Evolutionary conservation across 2,797 vertebrate species (phyloP).

Genomic region (Betta splendens): DNA sequence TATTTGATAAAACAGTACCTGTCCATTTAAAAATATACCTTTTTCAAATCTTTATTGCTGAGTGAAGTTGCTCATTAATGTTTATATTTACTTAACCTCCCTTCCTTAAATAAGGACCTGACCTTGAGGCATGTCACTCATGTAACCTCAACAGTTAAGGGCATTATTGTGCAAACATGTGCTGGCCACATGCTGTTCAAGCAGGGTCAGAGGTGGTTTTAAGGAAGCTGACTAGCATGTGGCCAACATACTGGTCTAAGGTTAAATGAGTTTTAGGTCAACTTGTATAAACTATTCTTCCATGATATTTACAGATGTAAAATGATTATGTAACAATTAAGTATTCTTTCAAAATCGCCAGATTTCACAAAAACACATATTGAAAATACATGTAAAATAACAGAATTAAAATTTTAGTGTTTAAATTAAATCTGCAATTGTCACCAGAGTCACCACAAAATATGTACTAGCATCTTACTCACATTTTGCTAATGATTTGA

Average conservation of each 20-base stretch:
- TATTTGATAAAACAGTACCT: too few species aligned
- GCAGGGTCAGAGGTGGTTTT: constrained; percentile 38
- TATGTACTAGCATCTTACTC: not conserved
- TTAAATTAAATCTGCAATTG: not conserved
- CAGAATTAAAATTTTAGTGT: too few species aligned
- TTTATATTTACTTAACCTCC: constrained; percentile 7
- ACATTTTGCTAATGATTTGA: not conserved
- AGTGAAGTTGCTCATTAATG: not conserved
- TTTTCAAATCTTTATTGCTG: constrained; percentile 1
- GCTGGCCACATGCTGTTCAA: constrained; percentile 29
- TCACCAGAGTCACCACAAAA: not conserved
- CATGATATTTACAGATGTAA: too few species aligned
- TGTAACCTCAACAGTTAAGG: constrained; percentile 25
- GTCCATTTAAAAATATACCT: too few species aligned
- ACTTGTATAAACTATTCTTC: too few species aligned
- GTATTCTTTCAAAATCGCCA: too few species aligned
- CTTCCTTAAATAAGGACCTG: constrained; percentile 29
- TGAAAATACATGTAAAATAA: too few species aligned
- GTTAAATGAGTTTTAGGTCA: constrained; percentile 11
- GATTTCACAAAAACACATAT: too few species aligned
- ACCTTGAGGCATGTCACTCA: constrained; percentile 47
- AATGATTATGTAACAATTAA: too few species aligned
- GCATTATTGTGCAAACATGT: constrained; percentile 38
- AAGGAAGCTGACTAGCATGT: constrained; percentile 24
- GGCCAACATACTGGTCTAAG: constrained; percentile 8